These are phyloP conservation scores for Parotocinclus haroldoi DNA, from an alignment of 2,797 vertebrate genomes.

Conservation along the genomic window DNA sequence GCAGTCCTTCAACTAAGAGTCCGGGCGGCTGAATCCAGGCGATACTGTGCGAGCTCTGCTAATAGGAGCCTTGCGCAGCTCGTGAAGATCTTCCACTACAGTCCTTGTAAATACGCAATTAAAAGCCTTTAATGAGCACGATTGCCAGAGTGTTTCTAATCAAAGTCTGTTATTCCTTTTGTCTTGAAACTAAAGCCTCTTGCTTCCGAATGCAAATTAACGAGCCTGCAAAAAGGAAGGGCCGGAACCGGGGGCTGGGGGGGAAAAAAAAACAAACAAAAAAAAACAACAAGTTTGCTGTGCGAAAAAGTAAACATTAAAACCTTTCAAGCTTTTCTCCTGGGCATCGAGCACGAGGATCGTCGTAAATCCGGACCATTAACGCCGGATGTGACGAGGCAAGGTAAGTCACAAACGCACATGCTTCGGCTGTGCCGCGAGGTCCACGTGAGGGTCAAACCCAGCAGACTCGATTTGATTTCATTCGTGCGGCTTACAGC, in stretches of 20 bases:
- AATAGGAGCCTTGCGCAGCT: not conserved
- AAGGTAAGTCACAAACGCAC: slow-evolving; percentile 38
- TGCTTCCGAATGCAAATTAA: slow-evolving; percentile 30
- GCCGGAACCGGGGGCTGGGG: not conserved
- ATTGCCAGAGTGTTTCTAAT: slow-evolving; percentile 19
- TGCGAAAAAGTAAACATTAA: slow-evolving; percentile 15
- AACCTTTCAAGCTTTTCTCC: slow-evolving; percentile 1
- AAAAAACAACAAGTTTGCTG: slow-evolving; percentile 6
- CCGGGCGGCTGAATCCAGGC: not conserved
- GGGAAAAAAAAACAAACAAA: no score
- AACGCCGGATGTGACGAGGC: slow-evolving; percentile 26
- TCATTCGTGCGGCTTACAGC: slow-evolving; percentile 76
- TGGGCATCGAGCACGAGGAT: not conserved
- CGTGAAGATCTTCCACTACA: slow-evolving; percentile 19
- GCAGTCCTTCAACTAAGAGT: not conserved
- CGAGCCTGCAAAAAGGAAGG: not conserved
- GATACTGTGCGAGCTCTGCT: not conserved
- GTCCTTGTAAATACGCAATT: slow-evolving; percentile 27
- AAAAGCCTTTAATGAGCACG: slow-evolving; percentile 25
- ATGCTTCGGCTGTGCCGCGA: no score
- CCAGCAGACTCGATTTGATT: slow-evolving; percentile 71
- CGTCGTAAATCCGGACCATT: slow-evolving; percentile 38
- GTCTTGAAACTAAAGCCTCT: slow-evolving; percentile 25
- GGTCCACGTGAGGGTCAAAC: slow-evolving; percentile 68
- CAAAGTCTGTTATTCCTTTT: slow-evolving; percentile 31